Percentiles rank a stretch among this genome's conserved stretches.
Evolutionary conservation across 1,140 invertebrate genomes (phyloP).

Genomic region (Dinoponera quadriceps): DNA sequence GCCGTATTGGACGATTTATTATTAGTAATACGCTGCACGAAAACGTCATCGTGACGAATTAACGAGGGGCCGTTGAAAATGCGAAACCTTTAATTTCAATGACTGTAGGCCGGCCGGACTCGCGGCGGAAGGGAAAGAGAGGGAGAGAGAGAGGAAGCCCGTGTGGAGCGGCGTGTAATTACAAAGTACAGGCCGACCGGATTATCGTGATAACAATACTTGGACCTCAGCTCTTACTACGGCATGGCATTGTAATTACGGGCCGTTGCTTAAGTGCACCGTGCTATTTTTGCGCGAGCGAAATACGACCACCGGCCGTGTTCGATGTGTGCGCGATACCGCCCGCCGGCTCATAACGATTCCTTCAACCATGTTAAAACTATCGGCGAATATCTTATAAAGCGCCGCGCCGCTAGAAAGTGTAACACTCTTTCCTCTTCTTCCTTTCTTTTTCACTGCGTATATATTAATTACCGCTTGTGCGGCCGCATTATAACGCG

Average conservation of each 20-base stretch:
- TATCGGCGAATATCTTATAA: slow-evolving; percentile 48
- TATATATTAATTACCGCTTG: slow-evolving; percentile 35
- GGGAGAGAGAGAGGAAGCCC: too few species aligned
- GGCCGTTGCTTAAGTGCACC: slow-evolving; percentile 38
- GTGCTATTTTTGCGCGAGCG: slow-evolving; percentile 49
- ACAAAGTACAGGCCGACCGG: slow-evolving; percentile 43
- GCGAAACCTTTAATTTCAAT: slow-evolving; percentile 54
- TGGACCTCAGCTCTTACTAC: slow-evolving; percentile 23
- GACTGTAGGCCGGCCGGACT: slow-evolving; percentile 19
- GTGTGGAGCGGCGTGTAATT: slow-evolving; percentile 49
- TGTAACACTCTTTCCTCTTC: too few species aligned
- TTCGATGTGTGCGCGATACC: slow-evolving; percentile 35
- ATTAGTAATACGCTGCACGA: slow-evolving; percentile 43
- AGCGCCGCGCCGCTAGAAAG: slow-evolving; percentile 1
- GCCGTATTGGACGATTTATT: slow-evolving; percentile 34
- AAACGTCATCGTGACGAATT: slow-evolving; percentile 45
- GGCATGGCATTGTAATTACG: slow-evolving; percentile 58
- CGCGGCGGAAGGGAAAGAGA: not conserved
- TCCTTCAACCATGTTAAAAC: slow-evolving; percentile 39
- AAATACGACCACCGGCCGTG: slow-evolving; percentile 39
- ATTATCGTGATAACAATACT: slow-evolving; percentile 61
- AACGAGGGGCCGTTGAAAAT: slow-evolving; percentile 54
- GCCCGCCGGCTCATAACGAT: slow-evolving; percentile 19
- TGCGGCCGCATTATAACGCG: slow-evolving; percentile 31
- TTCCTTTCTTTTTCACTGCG: slow-evolving; percentile 32